Evolutionary conservation across 2,888 invertebrate genomes (phyloP), one percentile per base, ranked within the genome.

Genomic region (Serripes groenlandicus): DNA sequence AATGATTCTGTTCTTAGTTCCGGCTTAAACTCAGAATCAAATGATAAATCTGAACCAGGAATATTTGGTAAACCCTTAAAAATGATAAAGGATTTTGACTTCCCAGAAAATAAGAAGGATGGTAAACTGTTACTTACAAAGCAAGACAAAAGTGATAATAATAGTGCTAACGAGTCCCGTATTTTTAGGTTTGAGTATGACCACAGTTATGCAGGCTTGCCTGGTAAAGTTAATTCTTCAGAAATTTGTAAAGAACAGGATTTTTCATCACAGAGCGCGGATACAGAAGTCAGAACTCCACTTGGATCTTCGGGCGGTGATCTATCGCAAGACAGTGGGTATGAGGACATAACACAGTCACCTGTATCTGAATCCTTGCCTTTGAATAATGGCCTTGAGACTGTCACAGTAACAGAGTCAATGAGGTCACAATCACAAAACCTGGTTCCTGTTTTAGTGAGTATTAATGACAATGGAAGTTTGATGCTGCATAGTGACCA

Each of bases 321-420:
- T 49, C 62, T 89, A 9, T 89, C 89, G n/a, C 89, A 89, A 78
- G 89, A 89, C 54, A 89, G 89, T 81, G 89, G 89, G 2, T 88
- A 85, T 74, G 86, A 86, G 68, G 88, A 89, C 71, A 74, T 84
- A 18, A 72, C 72, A 35, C 87, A 83, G 28, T 89, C 87, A 21
- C 88, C 88, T 26, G 85, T 80, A n/a, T 37, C 72, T 34, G 75
- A 83, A 37, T 30, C 68, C 35, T n/a, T 34, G 49, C 75, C 75
- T 66, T 64, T 54, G 26, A 68, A 30, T 28, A 66, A 26, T 23
- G 42, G 42, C 28, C 42, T 56, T 54, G 60, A 72, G 18, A n/a
- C n/a, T n/a, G 4, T 66, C n/a, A 66, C 37, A 42, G 66, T 66
- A 26, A 66, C 66, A 42, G 32, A 28, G 28, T 34, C 34, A 11